Percentiles rank a stretch among this genome's conserved stretches.
Evolutionary conservation across 2,888 invertebrate species (phyloP).

Genomic region (Pandemis heparana): DNA sequence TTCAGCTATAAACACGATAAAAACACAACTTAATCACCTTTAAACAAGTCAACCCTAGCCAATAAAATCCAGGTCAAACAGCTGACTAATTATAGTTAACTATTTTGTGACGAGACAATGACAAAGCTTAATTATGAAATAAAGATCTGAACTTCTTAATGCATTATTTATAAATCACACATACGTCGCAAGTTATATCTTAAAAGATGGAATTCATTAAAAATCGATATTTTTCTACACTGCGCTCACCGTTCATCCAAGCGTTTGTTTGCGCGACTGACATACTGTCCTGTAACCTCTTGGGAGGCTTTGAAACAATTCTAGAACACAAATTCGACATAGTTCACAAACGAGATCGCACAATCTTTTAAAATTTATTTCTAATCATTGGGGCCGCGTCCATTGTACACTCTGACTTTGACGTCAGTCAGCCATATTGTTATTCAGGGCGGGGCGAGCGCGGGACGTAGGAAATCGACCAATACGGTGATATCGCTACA

Average conservation of each 20-base stretch:
- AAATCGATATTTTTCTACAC: conserved; percentile 66
- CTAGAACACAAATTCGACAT: conserved; percentile 93
- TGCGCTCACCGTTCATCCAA: conserved; percentile 93
- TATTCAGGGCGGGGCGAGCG: conserved; percentile 38
- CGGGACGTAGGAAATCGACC: conserved; percentile 17
- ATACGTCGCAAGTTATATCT: conserved; percentile 53
- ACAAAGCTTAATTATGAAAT: not conserved
- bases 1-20: conserved; percentile 83
- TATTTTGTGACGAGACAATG: not conserved
- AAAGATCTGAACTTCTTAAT: conserved; percentile 38
- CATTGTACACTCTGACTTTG: conserved; percentile 51
- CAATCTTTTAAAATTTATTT: conserved; percentile 56
- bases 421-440: conserved; percentile 72
- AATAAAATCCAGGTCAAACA: conserved; percentile 34
- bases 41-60: not conserved
- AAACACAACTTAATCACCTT: conserved; percentile 51
- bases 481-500: conserved; percentile 25
- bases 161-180: conserved; percentile 43
- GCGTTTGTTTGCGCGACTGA: conserved; percentile 93
- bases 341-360: conserved; percentile 50
- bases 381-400: conserved; percentile 61
- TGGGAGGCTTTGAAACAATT: conserved; percentile 90
- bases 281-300: conserved; percentile 91
- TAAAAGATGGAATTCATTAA: conserved; percentile 49
- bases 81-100: conserved; percentile 36